These are phyloP conservation scores for Dromiciops gliroides DNA, from an alignment of 2,113 vertebrate species.

Conservation along the genomic window DNA sequence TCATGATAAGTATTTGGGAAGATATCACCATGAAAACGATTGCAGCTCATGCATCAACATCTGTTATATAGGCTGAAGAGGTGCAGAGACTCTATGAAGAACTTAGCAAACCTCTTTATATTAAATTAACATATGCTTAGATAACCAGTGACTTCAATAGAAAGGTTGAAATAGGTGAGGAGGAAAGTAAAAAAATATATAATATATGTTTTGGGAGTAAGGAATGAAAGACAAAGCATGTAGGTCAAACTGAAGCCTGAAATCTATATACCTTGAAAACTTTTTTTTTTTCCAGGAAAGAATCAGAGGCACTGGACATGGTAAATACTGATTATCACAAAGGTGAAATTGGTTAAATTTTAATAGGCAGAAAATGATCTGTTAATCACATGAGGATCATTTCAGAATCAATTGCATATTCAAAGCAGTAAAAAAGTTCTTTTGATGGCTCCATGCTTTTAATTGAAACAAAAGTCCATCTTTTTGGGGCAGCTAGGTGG, in stretches of 20 bases:
- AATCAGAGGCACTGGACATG: background rate
- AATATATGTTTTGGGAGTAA: background rate
- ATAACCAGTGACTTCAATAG: background rate
- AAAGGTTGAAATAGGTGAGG: background rate
- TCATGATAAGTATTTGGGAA: background rate
- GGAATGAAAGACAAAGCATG: background rate
- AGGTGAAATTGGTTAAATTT: background rate
- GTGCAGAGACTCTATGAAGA: background rate
- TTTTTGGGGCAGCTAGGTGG: no score
- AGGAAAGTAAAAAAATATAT: background rate
- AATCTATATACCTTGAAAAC: background rate
- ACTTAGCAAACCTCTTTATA: background rate
- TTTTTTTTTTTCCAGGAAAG: background rate
- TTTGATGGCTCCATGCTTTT: background rate
- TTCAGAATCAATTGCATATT: background rate
- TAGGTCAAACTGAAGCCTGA: background rate
- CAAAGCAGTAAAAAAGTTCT: background rate
- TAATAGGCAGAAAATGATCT: background rate
- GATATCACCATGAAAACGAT: background rate
- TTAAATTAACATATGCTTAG: background rate
- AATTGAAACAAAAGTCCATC: background rate
- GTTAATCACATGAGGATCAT: background rate
- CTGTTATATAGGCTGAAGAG: background rate
- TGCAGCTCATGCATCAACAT: background rate
- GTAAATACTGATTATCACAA: background rate